Evolutionary conservation across 2,797 vertebrate genomes (phyloP).

Genomic region (Sebastes hubbsi): DNA sequence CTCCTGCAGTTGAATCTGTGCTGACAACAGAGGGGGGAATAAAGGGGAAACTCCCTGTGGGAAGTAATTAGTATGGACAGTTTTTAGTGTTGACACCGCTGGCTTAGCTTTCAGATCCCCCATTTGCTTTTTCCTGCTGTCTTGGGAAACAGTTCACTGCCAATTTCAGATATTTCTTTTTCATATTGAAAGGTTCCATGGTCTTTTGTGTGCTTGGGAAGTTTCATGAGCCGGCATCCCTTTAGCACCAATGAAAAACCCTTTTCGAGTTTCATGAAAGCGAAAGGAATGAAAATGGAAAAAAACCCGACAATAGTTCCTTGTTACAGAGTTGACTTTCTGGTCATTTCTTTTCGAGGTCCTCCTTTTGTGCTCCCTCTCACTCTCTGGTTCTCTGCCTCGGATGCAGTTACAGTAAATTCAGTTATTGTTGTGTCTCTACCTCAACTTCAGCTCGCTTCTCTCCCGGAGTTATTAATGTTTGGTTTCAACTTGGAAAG

Average conservation of each 20-base stretch:
- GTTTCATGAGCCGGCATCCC: slow-evolving; percentile 12
- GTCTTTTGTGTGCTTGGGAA: slow-evolving; percentile 28
- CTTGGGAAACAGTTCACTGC: slow-evolving; percentile 55
- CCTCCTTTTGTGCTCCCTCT: background rate
- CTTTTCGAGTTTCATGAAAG: background rate
- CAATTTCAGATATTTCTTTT: background rate
- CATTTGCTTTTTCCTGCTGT: slow-evolving; percentile 53
- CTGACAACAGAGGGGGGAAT: slow-evolving; percentile 44
- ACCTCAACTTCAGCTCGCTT: background rate
- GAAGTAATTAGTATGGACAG: slow-evolving; percentile 70
- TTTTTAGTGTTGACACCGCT: slow-evolving; percentile 65
- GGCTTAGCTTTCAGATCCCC: slow-evolving; percentile 60
- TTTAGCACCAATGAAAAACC: background rate
- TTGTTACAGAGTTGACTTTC: background rate
- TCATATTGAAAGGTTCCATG: slow-evolving; percentile 22
- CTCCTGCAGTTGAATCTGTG: slow-evolving; percentile 32
- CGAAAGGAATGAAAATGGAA: background rate
- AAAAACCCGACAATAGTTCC: background rate
- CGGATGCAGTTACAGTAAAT: background rate
- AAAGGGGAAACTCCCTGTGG: slow-evolving; percentile 61
- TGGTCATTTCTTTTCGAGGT: background rate
- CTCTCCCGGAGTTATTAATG: background rate
- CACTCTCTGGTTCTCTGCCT: background rate
- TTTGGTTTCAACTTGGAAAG: background rate
- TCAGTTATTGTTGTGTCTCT: background rate